Conservation (phyloP, 1,140 invertebrate species). For the Aphis gossypii region DNA sequence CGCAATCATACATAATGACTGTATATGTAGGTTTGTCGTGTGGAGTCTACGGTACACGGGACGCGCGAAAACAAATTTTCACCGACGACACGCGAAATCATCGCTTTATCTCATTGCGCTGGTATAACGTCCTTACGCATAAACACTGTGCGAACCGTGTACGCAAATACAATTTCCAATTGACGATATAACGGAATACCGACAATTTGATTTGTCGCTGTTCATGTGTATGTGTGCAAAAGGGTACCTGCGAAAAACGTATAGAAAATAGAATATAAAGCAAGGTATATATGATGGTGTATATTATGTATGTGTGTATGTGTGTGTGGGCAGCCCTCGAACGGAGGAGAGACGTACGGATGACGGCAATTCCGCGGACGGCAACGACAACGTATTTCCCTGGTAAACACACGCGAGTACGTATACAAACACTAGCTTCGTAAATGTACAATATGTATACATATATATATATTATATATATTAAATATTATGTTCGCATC, state of each 20-base stretch:
- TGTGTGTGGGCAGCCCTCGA: neutral
- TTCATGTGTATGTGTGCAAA: neutral
- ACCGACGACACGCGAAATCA: neutral
- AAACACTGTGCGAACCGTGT: neutral
- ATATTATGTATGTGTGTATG: too few species aligned
- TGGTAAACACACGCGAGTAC: neutral
- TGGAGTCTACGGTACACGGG: neutral
- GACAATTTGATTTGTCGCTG: neutral
- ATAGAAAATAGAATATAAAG: constrained; percentile 4
- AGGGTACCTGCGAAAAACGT: neutral
- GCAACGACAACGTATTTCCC: neutral
- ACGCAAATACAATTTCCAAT: constrained; percentile 4
- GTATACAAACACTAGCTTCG: neutral
- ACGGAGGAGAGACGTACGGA: neutral
- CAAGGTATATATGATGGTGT: neutral
- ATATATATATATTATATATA: neutral
- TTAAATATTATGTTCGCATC: neutral
- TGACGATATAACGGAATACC: neutral
- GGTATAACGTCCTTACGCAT: neutral
- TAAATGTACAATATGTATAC: too few species aligned
- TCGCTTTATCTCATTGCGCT: neutral
- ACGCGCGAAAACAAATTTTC: neutral
- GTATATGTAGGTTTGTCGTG: too few species aligned
- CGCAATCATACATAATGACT: too few species aligned
- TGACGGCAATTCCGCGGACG: neutral